Conservation (phyloP, 2,888 invertebrate species). For the Drosophila paranaensis region DNA sequence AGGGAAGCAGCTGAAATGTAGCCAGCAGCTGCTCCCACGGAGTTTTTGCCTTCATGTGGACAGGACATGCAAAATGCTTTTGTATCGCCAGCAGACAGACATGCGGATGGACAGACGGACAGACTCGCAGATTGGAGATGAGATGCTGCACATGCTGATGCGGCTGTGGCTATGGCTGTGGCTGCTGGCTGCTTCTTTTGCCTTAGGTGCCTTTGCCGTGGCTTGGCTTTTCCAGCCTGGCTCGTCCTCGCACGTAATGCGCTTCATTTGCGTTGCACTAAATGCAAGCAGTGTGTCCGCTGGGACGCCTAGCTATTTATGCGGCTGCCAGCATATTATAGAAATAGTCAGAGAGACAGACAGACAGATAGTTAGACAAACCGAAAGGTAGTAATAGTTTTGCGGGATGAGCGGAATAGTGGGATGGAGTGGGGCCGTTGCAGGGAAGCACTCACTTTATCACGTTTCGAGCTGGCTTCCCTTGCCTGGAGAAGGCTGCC, state of each 20-base stretch:
- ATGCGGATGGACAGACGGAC: constrained; percentile 1
- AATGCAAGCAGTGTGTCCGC: constrained; percentile 58
- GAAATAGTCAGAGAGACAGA: constrained; percentile 15
- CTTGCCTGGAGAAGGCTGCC: constrained; percentile 55
- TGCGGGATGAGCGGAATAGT: not conserved
- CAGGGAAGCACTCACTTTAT: constrained; percentile 59
- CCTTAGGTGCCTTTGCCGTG: constrained; percentile 14
- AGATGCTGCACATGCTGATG: constrained; percentile 25
- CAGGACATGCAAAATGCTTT: constrained; percentile 74
- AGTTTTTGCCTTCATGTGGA: constrained; percentile 46
- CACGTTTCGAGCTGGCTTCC: constrained; percentile 65
- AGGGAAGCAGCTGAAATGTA: constrained; percentile 59
- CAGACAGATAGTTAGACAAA: not conserved
- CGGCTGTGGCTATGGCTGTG: constrained; percentile 15
- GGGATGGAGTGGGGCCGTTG: too few species aligned
- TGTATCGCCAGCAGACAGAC: constrained; percentile 63
- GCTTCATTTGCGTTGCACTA: constrained; percentile 81
- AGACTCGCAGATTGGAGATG: constrained; percentile 28
- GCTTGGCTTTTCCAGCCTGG: constrained; percentile 21
- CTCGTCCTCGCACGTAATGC: constrained; percentile 64
- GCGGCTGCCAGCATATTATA: constrained; percentile 53
- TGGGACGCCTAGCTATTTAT: constrained; percentile 49
- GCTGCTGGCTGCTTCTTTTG: constrained; percentile 32
- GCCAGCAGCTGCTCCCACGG: constrained; percentile 42
- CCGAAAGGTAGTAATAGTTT: constrained; percentile 2